Evolutionary conservation across 1,140 invertebrate genomes (phyloP).

Genomic region (Trichonephila clavata): DNA sequence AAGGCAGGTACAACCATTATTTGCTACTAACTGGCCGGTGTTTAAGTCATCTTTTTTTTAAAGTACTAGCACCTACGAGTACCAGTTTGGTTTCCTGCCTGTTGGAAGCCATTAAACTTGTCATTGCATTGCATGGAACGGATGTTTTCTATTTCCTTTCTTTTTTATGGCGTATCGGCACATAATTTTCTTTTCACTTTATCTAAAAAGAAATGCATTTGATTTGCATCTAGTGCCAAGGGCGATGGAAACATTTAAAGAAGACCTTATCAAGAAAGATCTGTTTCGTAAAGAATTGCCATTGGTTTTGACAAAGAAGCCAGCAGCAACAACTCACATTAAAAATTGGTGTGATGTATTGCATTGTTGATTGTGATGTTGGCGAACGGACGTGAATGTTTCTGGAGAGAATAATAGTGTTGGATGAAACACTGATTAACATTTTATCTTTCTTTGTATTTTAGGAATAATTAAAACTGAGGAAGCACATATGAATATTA

Average conservation of each 20-base stretch:
- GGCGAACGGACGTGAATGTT: not conserved
- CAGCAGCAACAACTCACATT: not conserved
- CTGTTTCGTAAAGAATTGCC: not conserved
- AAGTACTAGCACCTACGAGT: not conserved
- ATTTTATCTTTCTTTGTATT: no score
- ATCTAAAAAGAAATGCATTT: not conserved
- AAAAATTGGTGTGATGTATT: not conserved
- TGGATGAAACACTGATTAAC: no score
- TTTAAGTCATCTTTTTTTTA: not conserved
- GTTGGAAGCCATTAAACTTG: not conserved
- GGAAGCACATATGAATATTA: no score
- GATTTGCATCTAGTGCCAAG: not conserved
- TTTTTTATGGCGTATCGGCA: not conserved
- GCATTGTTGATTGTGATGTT: not conserved
- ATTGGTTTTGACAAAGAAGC: not conserved
- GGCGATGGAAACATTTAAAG: not conserved
- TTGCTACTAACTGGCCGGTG: not conserved
- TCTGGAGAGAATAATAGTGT: not conserved
- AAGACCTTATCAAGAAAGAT: not conserved
- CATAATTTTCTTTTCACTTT: slow-evolving; percentile 17
- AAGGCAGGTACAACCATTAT: not conserved
- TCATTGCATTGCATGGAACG: not conserved
- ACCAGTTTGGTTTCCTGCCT: slow-evolving; percentile 6
- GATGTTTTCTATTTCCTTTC: not conserved
- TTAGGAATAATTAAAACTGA: no score